Evolutionary conservation across 2,888 invertebrate genomes (phyloP), one percentile per base, ranked within the genome.

Genomic region (Orthonychiurus folsomi): DNA sequence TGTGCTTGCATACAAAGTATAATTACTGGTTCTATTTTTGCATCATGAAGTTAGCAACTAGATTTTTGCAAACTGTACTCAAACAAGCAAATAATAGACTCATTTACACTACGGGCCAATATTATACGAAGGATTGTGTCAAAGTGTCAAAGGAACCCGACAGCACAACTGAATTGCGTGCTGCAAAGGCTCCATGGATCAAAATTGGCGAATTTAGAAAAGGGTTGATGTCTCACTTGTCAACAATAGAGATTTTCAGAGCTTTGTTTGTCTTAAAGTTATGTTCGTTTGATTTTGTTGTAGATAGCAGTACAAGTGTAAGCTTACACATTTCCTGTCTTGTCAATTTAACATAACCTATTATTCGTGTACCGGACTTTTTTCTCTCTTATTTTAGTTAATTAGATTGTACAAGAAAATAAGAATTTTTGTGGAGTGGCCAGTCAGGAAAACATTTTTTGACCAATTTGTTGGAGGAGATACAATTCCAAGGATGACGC

Each of bases 381-480:
- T 27, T 25, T 57, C 48, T 60, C 58, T 66, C n/a, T 66, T 76
- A 76, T 55, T 77, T n/a, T 21, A 74, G 74, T 48, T 73, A 27
- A 68, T 74, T 26, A 55, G 55, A 52, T 2, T 72, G 56, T 63
- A 66, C 27, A 50, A 66, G 59, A 61, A 63, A 64, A 56, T 72
- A 76, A 1, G 64, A 64, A 3, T 66, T 64, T 21, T 60, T 74
- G 59, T 37, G 37, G 37, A 23, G 9, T 63, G 71, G 73, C 3
- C 64, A 50, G 74, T 79, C 61, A 73, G 74, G 21, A 74, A 75
- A 21, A 77, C 78, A 2, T 72, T 79, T 23, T 79, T 79, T 67
- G 75, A 76, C 3, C 80, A 80, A 69, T 80, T 80, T 74, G 79
- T 80, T 28, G 79, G 77, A 3, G 79, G 79, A n/a, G 76, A 77